Evolutionary conservation across 2,888 invertebrate species (phyloP), one percentile per base, ranked within the genome.

Genomic region (Sesia bembeciformis): DNA sequence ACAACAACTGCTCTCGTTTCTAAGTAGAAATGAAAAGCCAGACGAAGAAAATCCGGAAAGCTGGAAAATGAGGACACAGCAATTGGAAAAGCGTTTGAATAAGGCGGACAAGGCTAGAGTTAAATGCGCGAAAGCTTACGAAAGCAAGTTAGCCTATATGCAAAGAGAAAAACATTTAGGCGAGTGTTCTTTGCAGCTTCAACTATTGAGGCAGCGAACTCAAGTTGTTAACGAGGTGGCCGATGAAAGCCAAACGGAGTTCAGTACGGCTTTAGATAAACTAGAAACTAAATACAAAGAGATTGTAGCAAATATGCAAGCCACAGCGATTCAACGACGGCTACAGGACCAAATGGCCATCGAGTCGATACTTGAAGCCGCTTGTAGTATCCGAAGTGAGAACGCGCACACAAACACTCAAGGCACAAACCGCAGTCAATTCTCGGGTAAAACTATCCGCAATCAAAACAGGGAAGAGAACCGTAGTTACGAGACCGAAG

Each of bases 201-300:
- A 87, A 60, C 62, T 87, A 43, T 73, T 81, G 1, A 75, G 74
- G 56, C 87, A 87, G 57, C 74, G 84, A 59, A 73, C 84, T 53
- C 81, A 86, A 63, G 66, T 86, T 3, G 65, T 83, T 2, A 74
- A 71, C 58, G 86, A 86, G 60, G 62, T 77, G 23, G 66, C 76
- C 3, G 76, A 78, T 50, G 83, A 87, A 60, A 78, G 74, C 59
- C 81, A 84, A 67, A 57, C 62, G 3, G 86, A 87, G 62, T 55
- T 85, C 4, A 68, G 59, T n/a, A 60, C 67, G 41, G 74, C 81
- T 5, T 58, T 88, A 4, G 79, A 80, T 38, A 88, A 85, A 66
- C 66, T 89, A 39, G 88, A 89, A 65, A 65, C 58, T 39, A 87
- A 83, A 64, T 89, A 87, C 60, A 87, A 85, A 64, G 81, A 84